Conservation (phyloP, 2,113 vertebrate species). For the Orientallactaga bullata region DNA sequence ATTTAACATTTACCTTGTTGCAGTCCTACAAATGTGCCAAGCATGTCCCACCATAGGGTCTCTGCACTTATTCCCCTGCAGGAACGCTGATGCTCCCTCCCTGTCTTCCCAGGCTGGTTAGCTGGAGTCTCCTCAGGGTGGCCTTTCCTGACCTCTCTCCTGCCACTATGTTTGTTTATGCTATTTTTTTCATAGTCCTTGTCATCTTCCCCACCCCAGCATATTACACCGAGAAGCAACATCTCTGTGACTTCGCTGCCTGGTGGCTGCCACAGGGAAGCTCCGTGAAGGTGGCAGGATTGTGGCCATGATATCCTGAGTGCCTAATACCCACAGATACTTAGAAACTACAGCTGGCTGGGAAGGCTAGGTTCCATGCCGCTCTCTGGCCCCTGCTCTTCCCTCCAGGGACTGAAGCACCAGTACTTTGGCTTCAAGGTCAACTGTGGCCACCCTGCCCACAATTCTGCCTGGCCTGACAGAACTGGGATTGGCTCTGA, state of each 20-base stretch:
- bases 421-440: rapidly evolving
- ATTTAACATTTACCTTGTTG: not conserved
- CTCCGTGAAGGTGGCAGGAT: too few relatives aligned
- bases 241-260: not conserved
- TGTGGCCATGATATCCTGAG: rapidly evolving
- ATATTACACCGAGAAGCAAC: rapidly evolving
- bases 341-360: not conserved
- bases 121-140: too few relatives aligned
- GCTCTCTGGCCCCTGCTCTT: not conserved
- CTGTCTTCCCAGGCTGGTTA: not conserved
- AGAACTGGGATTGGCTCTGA: not conserved
- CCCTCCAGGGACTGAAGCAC: not conserved
- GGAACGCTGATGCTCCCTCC: rapidly evolving
- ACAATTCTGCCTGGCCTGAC: not conserved
- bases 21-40: too few relatives aligned
- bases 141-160: not conserved
- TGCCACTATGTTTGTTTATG: not conserved
- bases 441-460: not conserved
- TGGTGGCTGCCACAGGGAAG: too few relatives aligned
- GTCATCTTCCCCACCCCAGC: not conserved
- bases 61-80: not conserved
- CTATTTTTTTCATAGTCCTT: not conserved
- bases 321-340: not conserved
- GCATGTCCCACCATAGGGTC: not conserved
- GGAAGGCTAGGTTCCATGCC: rapidly evolving